phyloP scores from a whole-genome alignment of 2,797 vertebrate genomes.

The Rhynchotus rufescens region DNA sequence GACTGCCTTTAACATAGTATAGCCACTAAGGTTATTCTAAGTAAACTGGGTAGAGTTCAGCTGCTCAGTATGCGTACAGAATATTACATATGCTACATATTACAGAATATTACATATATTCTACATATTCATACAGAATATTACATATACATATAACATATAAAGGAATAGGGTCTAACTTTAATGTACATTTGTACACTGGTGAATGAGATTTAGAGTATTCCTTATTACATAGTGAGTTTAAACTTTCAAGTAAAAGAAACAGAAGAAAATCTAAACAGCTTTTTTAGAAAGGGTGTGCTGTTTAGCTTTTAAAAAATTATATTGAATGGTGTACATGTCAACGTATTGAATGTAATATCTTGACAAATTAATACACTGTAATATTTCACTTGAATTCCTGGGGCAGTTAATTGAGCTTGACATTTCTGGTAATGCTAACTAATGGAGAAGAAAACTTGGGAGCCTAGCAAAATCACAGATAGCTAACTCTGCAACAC shows the following conservation, averaged over 20 bases:
- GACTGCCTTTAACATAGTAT: neutral
- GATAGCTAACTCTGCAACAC: neutral
- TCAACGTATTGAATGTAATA: neutral
- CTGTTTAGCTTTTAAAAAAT: neutral
- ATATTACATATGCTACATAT: neutral
- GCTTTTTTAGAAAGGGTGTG: neutral
- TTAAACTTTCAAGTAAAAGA: neutral
- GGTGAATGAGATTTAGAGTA: neutral
- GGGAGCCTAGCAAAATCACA: neutral
- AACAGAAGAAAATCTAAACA: neutral
- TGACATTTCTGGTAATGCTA: neutral
- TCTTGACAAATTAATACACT: neutral
- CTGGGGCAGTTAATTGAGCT: neutral
- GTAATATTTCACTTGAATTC: neutral
- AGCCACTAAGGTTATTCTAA: neutral
- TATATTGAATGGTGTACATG: neutral
- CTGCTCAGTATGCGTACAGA: neutral
- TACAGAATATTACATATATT: no score
- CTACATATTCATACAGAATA: neutral
- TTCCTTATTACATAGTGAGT: neutral
- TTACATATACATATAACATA: neutral
- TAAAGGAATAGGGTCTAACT: neutral
- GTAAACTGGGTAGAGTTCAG: neutral
- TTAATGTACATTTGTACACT: neutral
- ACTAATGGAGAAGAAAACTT: neutral